A percentile compares a stretch with the other conserved stretches of the same genome.
Evolutionary conservation across 1,140 invertebrate genomes (phyloP).

Genomic region (Globodera ellingtonae): DNA sequence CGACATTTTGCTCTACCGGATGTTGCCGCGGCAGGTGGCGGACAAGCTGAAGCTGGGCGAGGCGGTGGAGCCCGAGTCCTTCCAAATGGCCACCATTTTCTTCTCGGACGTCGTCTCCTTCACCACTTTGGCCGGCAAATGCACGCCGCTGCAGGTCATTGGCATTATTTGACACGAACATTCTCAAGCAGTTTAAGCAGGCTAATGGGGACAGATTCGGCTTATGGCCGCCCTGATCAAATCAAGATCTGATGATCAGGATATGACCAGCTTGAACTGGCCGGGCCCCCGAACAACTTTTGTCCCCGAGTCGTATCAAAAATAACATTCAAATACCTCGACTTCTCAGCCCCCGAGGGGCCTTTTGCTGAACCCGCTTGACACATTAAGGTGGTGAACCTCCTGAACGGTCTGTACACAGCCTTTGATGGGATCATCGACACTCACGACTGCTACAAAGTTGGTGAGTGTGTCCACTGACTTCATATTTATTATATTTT

Average conservation of each 20-base stretch:
- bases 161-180: no score
- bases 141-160: constrained; percentile 80
- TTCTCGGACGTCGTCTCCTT: constrained; percentile 99
- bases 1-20: constrained; percentile 81
- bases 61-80: constrained; percentile 89
- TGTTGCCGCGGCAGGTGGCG: constrained; percentile 79
- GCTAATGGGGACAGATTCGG: no score
- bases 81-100: constrained; percentile 89
- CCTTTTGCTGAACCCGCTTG: no score
- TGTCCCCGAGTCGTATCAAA: no score
- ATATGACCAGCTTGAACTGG: no score
- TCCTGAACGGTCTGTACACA: constrained; percentile 92
- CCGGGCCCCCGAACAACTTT: no score
- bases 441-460: constrained; percentile 79
- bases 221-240: no score
- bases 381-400: constrained; percentile 79
- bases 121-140: constrained; percentile 90
- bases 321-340: no score
- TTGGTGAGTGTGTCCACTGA: constrained; percentile 59
- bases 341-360: no score
- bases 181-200: no score
- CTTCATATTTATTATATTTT: neutral
- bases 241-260: no score
- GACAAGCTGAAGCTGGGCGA: constrained; percentile 78
- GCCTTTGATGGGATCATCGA: constrained; percentile 89